Evolutionary conservation across 1,140 invertebrate species (phyloP).

Genomic region (Leptopilina clavipes): DNA sequence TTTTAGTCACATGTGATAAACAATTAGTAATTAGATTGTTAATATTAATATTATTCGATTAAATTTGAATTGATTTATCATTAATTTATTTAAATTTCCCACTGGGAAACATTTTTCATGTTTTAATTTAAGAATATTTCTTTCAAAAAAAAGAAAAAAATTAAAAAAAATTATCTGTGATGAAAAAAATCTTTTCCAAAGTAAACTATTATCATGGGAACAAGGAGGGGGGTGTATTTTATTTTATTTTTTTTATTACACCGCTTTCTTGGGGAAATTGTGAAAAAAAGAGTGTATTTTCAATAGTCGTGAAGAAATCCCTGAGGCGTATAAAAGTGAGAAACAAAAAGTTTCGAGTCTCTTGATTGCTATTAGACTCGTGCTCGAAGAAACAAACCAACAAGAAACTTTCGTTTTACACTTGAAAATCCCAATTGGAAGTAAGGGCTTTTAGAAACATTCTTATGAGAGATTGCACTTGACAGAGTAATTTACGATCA

Average conservation of each 20-base stretch:
- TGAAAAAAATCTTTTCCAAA: too few species aligned
- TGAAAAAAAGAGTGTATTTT: background rate
- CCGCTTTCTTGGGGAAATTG: slow-evolving; percentile 1
- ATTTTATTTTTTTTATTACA: background rate
- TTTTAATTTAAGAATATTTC: too few species aligned
- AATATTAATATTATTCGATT: too few species aligned
- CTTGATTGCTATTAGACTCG: slow-evolving; percentile 31
- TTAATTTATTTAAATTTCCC: too few species aligned
- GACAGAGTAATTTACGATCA: slow-evolving; percentile 34
- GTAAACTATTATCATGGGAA: background rate
- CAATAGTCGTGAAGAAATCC: slow-evolving; percentile 14
- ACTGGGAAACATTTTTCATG: too few species aligned
- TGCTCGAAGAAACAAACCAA: slow-evolving; percentile 28
- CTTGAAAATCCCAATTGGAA: slow-evolving; percentile 33
- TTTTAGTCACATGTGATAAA: too few species aligned
- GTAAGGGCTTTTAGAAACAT: slow-evolving; percentile 33
- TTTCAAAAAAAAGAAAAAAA: too few species aligned
- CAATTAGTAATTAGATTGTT: too few species aligned
- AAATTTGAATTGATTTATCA: too few species aligned
- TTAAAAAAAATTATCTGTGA: too few species aligned
- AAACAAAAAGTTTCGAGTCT: slow-evolving; percentile 22
- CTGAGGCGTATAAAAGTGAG: slow-evolving; percentile 26
- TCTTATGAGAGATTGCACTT: slow-evolving; percentile 26
- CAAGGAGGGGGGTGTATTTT: background rate
- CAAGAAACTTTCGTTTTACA: slow-evolving; percentile 35